Evolutionary conservation across 2,888 invertebrate genomes (phyloP), one percentile per base, ranked within the genome.

Genomic region (Parnassius apollo): DNA sequence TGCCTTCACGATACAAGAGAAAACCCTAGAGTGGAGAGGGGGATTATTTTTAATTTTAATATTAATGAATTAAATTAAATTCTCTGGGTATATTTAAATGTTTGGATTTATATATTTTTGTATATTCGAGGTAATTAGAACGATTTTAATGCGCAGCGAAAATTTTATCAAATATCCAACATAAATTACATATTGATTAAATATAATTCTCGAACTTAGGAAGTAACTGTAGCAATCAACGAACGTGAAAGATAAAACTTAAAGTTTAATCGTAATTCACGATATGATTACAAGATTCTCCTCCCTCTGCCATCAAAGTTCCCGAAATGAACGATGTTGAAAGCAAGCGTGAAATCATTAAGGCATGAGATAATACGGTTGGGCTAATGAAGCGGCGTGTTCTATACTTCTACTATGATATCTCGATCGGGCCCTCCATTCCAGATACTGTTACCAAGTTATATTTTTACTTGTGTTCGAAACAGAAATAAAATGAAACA

Each of bases 281-380:
- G 79, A 78, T 82, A 81, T 83, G 78, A 85, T 85, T 82, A 82
- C 80, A 71, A 70, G 75, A 73, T 76, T 65, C 73, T 42, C 69
- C 68, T 69, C 71, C 73, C 69, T 65, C 61, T 70, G 65, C 77
- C 76, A 83, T 83, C 80, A 69, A 74, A 77, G 68, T 77, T 76
- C 68, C 73, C 72, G 71, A 72, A 75, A 75, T 72, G 75, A 75
- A 65, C 72, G 71, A 70, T 68, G 71, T 70, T 78, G 78, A 79
- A 81, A 76, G 80, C 80, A 80, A 81, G 81, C 82, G 83, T 82
- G 81, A 88, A 87, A 86, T 86, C 83, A 84, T 87, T 82, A 85
- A 80, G 78, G 79, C 78, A 77, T 74, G 75, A 80, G 80, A 85
- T 88, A 86, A 86, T 86, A 83, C 73, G 78, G 78, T 83, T 74